These are phyloP conservation scores for Podiceps cristatus DNA, from an alignment of 2,113 vertebrate genomes.

Conservation along the genomic window DNA sequence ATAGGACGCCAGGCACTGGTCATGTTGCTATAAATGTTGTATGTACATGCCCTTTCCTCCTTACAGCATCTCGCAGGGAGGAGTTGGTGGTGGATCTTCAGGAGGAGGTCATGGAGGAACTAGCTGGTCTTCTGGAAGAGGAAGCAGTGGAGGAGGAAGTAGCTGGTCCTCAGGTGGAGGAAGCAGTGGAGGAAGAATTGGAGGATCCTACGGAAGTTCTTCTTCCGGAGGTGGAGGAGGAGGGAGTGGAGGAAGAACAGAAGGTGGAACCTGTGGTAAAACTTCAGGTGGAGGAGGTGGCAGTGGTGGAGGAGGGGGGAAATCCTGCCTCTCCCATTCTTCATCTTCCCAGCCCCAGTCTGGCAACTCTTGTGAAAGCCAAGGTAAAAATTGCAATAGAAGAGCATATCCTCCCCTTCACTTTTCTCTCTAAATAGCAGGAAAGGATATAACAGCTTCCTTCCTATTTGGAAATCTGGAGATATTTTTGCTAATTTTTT, in stretches of 20 bases:
- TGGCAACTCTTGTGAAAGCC: not conserved
- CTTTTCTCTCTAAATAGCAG: not conserved
- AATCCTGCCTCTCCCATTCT: conserved; percentile 22
- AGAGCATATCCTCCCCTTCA: not conserved
- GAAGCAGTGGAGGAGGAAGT: not conserved
- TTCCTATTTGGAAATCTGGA: not conserved
- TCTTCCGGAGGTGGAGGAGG: conserved; percentile 17
- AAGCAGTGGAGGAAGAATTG: not conserved
- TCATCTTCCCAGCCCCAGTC: conserved; percentile 35
- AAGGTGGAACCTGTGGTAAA: not conserved
- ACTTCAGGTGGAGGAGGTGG: conserved; percentile 29
- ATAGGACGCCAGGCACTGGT: not conserved
- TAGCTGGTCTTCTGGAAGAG: not conserved
- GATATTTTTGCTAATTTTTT: not conserved
- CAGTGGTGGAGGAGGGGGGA: conserved; percentile 11
- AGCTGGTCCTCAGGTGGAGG: conserved; percentile 34
- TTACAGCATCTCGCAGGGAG: conserved; percentile 26
- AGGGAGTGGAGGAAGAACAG: not conserved
- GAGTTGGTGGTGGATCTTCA: conserved; percentile 24
- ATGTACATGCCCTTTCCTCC: not conserved
- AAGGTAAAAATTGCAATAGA: conserved; percentile 26
- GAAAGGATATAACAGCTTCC: not conserved
- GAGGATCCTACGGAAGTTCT: not conserved
- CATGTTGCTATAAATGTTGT: not conserved
- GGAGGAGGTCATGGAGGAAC: conserved; percentile 10